Percentiles rank a stretch among this genome's conserved stretches.
Evolutionary conservation across 2,113 vertebrate genomes (phyloP).

Genomic region (Nycticorax nycticorax): DNA sequence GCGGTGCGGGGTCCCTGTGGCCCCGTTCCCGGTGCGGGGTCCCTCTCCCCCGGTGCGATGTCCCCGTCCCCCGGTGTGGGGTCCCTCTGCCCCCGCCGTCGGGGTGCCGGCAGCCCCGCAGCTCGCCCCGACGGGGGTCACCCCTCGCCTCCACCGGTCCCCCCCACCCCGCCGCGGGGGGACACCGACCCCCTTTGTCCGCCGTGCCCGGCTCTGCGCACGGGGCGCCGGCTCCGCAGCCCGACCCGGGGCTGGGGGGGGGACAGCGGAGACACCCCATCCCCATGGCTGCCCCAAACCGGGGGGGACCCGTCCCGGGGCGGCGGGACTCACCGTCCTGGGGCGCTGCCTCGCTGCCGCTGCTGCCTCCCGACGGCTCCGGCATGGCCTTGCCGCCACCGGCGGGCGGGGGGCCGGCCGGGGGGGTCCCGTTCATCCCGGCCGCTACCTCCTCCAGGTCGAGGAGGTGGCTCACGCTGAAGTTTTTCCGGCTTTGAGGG

Average conservation of each 20-base stretch:
- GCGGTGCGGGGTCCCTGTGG: not conserved
- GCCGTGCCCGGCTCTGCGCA: not conserved
- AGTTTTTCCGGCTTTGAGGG: constrained; percentile 80
- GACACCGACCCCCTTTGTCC: not conserved
- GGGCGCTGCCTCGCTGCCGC: constrained; percentile 79
- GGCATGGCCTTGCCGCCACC: constrained; percentile 59
- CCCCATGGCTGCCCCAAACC: not conserved
- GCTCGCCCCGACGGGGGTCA: not conserved
- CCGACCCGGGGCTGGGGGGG: not conserved
- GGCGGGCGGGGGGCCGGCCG: constrained; percentile 53
- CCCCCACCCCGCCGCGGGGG: not conserved
- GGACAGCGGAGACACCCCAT: not conserved
- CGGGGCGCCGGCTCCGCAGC: not conserved
- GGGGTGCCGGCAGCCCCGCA: not conserved
- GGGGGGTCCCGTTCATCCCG: constrained; percentile 67
- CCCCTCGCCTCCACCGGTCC: not conserved
- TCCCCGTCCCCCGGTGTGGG: not conserved
- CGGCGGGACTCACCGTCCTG: constrained; percentile 76
- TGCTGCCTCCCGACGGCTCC: constrained; percentile 80
- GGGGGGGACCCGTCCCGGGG: not conserved
- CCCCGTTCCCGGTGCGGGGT: not conserved
- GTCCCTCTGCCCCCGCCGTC: not conserved
- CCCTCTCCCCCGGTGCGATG: not conserved
- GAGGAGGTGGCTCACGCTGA: constrained; percentile 82
- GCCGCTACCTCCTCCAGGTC: constrained; percentile 81